Base-by-base conservation (phyloP, 2,888 invertebrate genomes). In the Drosophila mercatorum region DNA sequence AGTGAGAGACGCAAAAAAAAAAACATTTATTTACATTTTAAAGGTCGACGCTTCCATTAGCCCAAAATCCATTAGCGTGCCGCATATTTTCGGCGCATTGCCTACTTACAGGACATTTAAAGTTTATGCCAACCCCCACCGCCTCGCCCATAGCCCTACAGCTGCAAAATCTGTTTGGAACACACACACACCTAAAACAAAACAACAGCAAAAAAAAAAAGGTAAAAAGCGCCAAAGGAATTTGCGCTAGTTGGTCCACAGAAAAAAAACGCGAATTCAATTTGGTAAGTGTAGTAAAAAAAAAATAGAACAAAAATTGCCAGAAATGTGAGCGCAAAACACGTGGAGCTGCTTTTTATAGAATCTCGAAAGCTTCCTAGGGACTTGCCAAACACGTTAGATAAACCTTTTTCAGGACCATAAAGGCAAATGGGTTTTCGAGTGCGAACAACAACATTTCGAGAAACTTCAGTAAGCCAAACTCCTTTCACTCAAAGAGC, bases 31-130 rank as follows among this genome's bases (percentile, higher is more conserved):
- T 84, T 85, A 84, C 85, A 83, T 85, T 84, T 84, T 84, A 82
- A 84, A 84, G 83, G 83, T 86, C 83, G 87, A 74, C 72, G 82
- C 72, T 81, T 84, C 87, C 86, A 86, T 86, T 86, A 86, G 84
- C 78, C 77, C 52, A 80, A 81, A 86, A 88, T 86, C 88, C 86
- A 86, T 88, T 86, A 88, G 81, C 86, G 61, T 67, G 76, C 77
- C 79, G 83, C 81, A 87, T 81, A 84, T 84, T 87, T 84, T 69
- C 69, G 73, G 66, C 69, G 70, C 81, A 80, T 75, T 72, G 76
- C 85, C 81, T 80, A 80, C 83, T 87, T 80, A 78, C 69, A 70
- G 78, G 72, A 73, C 75, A 80, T 78, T 87, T 83, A 78, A 83
- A 83, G 81, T 81, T 84, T 72, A 70, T 72, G 57, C 68, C 61